Evolutionary conservation across 2,113 vertebrate species (phyloP).

Genomic region (Platichthys stellatus): DNA sequence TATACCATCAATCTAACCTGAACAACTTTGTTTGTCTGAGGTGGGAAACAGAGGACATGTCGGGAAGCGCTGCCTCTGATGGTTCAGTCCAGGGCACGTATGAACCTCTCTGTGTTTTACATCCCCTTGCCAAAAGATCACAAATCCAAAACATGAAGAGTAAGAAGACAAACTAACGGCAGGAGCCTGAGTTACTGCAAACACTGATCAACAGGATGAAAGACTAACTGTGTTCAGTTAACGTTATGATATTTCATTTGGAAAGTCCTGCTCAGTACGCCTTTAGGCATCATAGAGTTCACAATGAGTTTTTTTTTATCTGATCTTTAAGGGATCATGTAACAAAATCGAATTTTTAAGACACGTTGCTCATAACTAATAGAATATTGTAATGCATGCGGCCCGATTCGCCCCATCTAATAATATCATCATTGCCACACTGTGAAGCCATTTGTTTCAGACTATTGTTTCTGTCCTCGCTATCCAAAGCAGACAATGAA

Average conservation of each 20-base stretch:
- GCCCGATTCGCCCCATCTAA: conserved; percentile 10
- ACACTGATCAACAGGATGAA: background rate
- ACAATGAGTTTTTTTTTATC: background rate
- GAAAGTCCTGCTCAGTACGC: background rate
- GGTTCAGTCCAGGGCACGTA: background rate
- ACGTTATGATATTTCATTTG: background rate
- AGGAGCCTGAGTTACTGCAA: too few species aligned
- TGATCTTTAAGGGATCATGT: background rate
- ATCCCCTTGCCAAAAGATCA: background rate
- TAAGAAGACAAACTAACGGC: background rate
- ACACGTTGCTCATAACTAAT: background rate
- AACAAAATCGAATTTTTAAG: background rate
- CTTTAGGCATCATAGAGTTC: background rate
- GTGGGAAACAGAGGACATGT: background rate
- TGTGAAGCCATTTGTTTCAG: conserved; percentile 43
- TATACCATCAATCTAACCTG: background rate
- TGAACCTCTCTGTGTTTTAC: background rate
- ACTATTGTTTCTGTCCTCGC: conserved; percentile 54
- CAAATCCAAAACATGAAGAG: background rate
- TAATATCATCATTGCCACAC: conserved; percentile 26
- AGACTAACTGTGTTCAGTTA: background rate
- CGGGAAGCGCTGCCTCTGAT: background rate
- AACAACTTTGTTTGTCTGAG: background rate
- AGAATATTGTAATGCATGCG: background rate
- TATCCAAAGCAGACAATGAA: conserved; percentile 77